These are phyloP conservation scores for Brachirus orientalis DNA, from an alignment of 2,113 vertebrate species.

Conservation along the genomic window DNA sequence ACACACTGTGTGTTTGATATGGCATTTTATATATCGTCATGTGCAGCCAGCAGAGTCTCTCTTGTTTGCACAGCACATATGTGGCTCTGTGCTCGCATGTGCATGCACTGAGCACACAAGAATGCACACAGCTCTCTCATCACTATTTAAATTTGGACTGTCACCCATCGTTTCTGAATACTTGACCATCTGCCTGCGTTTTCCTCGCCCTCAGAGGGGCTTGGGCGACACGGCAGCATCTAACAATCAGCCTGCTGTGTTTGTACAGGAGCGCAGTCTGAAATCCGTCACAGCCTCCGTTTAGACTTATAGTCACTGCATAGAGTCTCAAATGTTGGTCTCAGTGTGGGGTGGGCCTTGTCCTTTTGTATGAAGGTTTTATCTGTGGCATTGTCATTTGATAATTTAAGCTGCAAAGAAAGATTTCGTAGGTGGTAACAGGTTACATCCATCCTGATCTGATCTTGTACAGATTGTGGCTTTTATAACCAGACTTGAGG, in stretches of 20 bases:
- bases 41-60: slow-evolving; percentile 21
- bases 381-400: background rate
- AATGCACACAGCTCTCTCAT: slow-evolving; percentile 17
- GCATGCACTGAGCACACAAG: slow-evolving; percentile 31
- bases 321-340: background rate
- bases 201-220: slow-evolving; percentile 31
- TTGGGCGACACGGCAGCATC: slow-evolving; percentile 28
- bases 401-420: too few relatives aligned
- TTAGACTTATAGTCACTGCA: too few relatives aligned
- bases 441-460: too few relatives aligned
- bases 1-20: slow-evolving; percentile 24
- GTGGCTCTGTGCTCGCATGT: slow-evolving; percentile 22
- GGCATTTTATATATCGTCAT: slow-evolving; percentile 6
- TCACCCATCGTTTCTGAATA: slow-evolving; percentile 38
- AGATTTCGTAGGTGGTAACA: too few relatives aligned
- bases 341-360: slow-evolving; percentile 2
- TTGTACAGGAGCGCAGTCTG: slow-evolving; percentile 45
- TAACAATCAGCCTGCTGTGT: slow-evolving; percentile 46
- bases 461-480: too few relatives aligned
- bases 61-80: slow-evolving; percentile 33
- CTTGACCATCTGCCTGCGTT: slow-evolving; percentile 60
- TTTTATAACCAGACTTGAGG: too few relatives aligned
- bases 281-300: slow-evolving; percentile 49
- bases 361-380: background rate
- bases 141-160: slow-evolving; percentile 36